A percentile compares a stretch with the other conserved stretches of the same genome.
Conservation (phyloP, 2,888 invertebrate genomes). For the Cremastinae sp. region DNA sequence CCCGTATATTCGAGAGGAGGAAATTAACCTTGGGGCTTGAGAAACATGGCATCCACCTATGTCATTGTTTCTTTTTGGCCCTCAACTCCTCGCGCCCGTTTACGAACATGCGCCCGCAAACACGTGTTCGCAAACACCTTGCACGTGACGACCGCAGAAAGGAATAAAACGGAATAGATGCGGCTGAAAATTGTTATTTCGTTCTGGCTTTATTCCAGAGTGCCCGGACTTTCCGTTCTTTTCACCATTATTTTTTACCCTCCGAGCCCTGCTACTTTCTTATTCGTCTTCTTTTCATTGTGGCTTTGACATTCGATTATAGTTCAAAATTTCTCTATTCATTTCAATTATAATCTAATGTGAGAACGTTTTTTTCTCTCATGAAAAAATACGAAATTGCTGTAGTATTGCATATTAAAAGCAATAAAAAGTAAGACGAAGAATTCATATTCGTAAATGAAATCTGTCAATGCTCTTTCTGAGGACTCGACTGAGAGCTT, state of each 20-base stretch:
- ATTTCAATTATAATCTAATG: too few relatives aligned
- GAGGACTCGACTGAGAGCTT: not conserved
- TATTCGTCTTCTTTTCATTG: constrained; percentile 2
- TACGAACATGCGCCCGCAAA: too few relatives aligned
- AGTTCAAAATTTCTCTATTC: too few relatives aligned
- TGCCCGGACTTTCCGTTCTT: not conserved
- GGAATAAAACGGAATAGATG: constrained; percentile 32
- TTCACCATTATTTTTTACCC: not conserved
- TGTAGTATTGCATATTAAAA: too few relatives aligned
- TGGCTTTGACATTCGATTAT: constrained; percentile 28
- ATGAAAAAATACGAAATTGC: too few relatives aligned
- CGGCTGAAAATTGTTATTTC: constrained; percentile 44
- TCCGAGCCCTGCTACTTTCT: not conserved
- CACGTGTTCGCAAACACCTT: constrained; percentile 6
- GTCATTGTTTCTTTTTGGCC: constrained; percentile 33
- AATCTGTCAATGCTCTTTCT: not conserved
- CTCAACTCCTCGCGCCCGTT: not conserved
- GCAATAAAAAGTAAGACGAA: too few relatives aligned
- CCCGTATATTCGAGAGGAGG: constrained; percentile 24
- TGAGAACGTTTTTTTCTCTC: too few relatives aligned
- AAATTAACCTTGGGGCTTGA: constrained; percentile 29
- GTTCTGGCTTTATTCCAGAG: constrained; percentile 37
- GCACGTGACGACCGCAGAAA: constrained; percentile 14
- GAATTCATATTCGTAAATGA: too few relatives aligned
- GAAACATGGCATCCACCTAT: constrained; percentile 1